Evolutionary conservation across 2,888 invertebrate species (phyloP), one percentile per base, ranked within the genome.

Genomic region (Agelastica alni): DNA sequence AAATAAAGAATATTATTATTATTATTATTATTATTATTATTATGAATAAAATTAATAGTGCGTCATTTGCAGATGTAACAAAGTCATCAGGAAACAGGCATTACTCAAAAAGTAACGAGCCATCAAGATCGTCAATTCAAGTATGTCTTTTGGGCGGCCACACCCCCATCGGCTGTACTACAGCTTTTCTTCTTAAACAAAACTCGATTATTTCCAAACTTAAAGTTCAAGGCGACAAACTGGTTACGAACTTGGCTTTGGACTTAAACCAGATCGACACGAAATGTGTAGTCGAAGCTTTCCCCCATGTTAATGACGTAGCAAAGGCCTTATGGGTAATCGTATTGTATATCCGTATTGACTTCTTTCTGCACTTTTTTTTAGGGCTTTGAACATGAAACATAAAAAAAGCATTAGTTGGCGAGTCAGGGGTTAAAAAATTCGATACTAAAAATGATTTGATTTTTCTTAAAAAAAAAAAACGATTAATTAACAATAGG

Each of bases 101-200:
- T n/a, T n/a, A n/a, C n/a, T n/a, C n/a, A n/a, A n/a, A n/a, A n/a
- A n/a, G n/a, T n/a, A n/a, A n/a, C n/a, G 20, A 39, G 16, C 30
- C 39, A 14, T 14, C 37, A n/a, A 44, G 44, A 31, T 51, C 45
- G 44, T 63, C 63, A 2, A 32, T 69, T 2, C 68, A 70, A 57
- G 73, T 75, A 26, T 64, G 69, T 6, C 54, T 84, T 47, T 77
- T 83, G 58, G 83, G 83, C 1, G 83, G 80, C 2, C 78, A 80
- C 61, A 80, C 80, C 1, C 72, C 74, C 7, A 70, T 81, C 49
- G 83, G 83, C 0, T 79, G 79, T 53, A 77, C 78, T 18, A 68
- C 80, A 2, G 74, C 82, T 2, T 70, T 83, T 32, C 66, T 83
- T 31, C 70, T 83, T 2, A 83, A 84, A 66, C 82, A 83, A 60